Evolutionary conservation across 1,140 invertebrate genomes (phyloP).

Genomic region (Leptopilina boulardi): DNA sequence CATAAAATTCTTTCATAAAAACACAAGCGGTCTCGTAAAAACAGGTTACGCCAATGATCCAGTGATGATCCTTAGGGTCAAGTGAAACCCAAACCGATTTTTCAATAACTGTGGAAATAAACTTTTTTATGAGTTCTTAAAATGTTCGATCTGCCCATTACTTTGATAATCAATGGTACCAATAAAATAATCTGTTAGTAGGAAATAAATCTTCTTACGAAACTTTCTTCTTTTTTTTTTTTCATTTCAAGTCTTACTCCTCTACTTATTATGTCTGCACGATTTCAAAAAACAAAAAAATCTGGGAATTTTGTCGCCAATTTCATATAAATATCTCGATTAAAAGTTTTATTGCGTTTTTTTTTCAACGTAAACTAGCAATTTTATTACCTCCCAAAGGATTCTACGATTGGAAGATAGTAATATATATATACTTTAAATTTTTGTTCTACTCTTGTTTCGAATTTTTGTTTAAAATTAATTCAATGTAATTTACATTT

Average conservation of each 20-base stretch:
- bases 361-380: background rate
- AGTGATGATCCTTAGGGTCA: conserved; percentile 8
- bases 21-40: conserved; percentile 28
- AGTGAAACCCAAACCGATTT: conserved; percentile 24
- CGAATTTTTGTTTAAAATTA: too few relatives aligned
- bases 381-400: background rate
- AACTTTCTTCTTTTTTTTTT: background rate
- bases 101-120: conserved; percentile 28
- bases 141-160: conserved; percentile 8
- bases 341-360: background rate
- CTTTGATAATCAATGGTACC: background rate
- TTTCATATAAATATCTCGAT: background rate
- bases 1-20: conserved; percentile 33
- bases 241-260: background rate
- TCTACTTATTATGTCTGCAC: background rate
- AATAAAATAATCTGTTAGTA: background rate
- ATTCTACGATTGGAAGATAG: background rate
- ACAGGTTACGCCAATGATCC: conserved; percentile 26
- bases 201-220: conserved; percentile 6
- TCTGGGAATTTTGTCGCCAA: background rate
- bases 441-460: too few relatives aligned
- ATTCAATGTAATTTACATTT: too few relatives aligned
- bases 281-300: background rate
- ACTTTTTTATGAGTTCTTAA: conserved; percentile 12
- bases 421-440: background rate